These are phyloP conservation scores for Ectemnius cavifrons DNA, from an alignment of 2,888 invertebrate species.

Conservation along the genomic window DNA sequence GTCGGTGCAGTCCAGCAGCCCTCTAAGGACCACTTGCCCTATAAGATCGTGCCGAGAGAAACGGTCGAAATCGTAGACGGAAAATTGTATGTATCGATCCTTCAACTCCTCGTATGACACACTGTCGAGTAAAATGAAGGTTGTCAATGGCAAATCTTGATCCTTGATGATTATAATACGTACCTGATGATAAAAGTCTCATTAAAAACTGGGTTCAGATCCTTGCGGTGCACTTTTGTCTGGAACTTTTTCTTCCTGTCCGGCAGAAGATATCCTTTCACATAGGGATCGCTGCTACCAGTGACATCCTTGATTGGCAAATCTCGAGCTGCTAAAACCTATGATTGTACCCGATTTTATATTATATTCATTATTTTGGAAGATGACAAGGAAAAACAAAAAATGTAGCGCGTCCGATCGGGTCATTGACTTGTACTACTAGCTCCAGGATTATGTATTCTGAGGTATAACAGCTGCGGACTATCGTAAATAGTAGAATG, in stretches of 20 bases:
- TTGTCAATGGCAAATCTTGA: background rate
- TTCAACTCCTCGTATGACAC: constrained; percentile 87
- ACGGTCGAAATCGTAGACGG: constrained; percentile 92
- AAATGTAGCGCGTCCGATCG: no score
- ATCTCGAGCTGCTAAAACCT: constrained; percentile 87
- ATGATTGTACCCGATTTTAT: constrained; percentile 14
- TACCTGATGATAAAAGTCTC: constrained; percentile 91
- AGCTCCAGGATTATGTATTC: no score
- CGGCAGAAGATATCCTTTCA: constrained; percentile 90
- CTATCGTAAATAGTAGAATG: no score
- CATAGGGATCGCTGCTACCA: constrained; percentile 92
- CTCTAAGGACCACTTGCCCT: constrained; percentile 90
- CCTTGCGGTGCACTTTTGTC: constrained; percentile 90
- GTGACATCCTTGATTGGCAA: constrained; percentile 91
- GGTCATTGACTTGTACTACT: no score
- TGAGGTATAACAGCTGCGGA: no score
- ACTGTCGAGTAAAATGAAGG: constrained; percentile 74
- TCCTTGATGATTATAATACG: background rate
- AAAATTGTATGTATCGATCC: constrained; percentile 89
- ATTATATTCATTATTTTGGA: no score
- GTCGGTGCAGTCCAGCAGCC: constrained; percentile 88
- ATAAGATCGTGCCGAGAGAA: constrained; percentile 93
- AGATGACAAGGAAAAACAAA: no score
- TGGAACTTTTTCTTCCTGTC: constrained; percentile 92
- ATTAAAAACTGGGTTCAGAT: constrained; percentile 89